Percentiles rank a stretch among this genome's conserved stretches.
Conservation (phyloP, 2,113 vertebrate genomes). For the Corythornis vintsioides region DNA sequence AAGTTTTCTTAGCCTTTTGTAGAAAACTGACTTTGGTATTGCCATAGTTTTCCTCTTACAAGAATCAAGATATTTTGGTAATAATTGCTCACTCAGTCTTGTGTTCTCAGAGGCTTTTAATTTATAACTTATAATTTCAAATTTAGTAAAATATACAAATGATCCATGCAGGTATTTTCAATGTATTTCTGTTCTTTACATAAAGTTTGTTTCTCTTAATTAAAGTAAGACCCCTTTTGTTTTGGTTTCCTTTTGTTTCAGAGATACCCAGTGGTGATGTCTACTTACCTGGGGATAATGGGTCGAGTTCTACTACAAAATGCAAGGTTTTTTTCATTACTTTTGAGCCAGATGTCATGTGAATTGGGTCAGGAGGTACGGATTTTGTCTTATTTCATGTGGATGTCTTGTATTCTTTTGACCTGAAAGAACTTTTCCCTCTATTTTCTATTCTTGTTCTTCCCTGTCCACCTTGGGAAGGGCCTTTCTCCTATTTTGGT, state of each 20-base stretch:
- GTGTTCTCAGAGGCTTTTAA: not conserved
- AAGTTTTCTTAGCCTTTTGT: not conserved
- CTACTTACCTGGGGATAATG: conserved; percentile 92
- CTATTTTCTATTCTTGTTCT: not conserved
- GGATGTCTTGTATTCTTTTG: not conserved
- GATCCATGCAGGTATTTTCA: not conserved
- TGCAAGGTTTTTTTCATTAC: conserved; percentile 89
- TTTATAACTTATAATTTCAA: not conserved
- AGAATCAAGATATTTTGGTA: not conserved
- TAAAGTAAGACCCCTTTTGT: not conserved
- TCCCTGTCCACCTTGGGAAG: not conserved
- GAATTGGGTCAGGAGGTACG: conserved; percentile 92
- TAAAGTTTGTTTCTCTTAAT: not conserved
- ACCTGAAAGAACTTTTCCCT: not conserved
- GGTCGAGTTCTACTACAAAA: conserved; percentile 94
- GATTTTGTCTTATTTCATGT: not conserved
- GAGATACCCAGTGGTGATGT: conserved; percentile 96
- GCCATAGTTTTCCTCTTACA: not conserved
- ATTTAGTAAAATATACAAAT: not conserved
- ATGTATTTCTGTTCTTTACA: not conserved
- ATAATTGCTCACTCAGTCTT: not conserved
- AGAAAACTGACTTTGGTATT: not conserved
- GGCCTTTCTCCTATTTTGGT: not conserved
- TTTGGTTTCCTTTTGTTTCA: conserved; percentile 60
- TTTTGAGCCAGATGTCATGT: conserved; percentile 89